These are phyloP conservation scores for Notodonta ziczac DNA, from an alignment of 2,888 invertebrate species.

Conservation along the genomic window DNA sequence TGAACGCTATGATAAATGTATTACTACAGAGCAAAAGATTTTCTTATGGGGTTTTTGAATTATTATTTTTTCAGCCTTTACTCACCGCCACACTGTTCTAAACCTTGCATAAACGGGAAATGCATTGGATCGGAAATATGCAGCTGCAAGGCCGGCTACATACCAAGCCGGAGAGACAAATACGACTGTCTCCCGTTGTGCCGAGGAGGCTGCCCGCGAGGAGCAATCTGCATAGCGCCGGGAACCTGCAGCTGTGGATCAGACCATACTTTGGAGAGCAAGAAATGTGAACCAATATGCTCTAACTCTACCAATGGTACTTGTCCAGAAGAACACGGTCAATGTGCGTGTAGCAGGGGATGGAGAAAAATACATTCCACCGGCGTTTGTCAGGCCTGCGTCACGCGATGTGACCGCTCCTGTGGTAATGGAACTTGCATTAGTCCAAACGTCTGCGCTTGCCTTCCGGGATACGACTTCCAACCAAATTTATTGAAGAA, in stretches of 20 bases:
- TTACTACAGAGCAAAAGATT: no score
- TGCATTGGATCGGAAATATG: slow-evolving; percentile 15
- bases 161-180: neutral
- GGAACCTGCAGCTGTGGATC: slow-evolving; percentile 2
- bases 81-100: slow-evolving; percentile 7
- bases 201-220: neutral
- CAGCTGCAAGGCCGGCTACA: slow-evolving; percentile 11
- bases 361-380: neutral
- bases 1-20: no score
- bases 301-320: no score
- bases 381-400: slow-evolving; percentile 11
- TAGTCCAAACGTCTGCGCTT: slow-evolving; percentile 41
- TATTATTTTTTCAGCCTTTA: neutral
- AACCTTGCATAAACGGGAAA: slow-evolving; percentile 13
- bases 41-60: no score
- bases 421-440: slow-evolving; percentile 11
- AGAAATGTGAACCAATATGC: neutral
- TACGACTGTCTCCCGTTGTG: slow-evolving; percentile 6
- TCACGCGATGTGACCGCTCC: slow-evolving; percentile 7
- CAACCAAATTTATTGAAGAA: slow-evolving; percentile 1
- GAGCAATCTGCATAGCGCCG: slow-evolving; percentile 9
- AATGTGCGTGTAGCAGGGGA: neutral
- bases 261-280: neutral
- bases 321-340: neutral
- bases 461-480: slow-evolving; percentile 32